These are phyloP conservation scores for Ctenoplectra terminalis DNA, from an alignment of 1,140 invertebrate species.

Conservation along the genomic window DNA sequence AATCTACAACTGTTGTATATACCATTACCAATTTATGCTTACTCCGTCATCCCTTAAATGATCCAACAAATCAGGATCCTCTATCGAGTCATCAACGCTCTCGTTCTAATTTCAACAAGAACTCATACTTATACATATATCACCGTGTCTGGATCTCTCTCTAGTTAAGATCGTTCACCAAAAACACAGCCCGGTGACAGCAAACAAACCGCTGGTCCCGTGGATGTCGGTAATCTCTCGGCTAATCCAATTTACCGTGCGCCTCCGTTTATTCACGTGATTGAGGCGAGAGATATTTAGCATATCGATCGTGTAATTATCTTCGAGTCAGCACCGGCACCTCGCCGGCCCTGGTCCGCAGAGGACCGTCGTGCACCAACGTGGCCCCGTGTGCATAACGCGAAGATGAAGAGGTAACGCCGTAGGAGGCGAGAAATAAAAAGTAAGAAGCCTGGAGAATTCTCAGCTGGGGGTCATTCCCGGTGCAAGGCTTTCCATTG, in stretches of 20 bases:
- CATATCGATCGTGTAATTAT: conserved; percentile 72
- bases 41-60: too few species aligned
- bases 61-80: too few species aligned
- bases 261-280: conserved; percentile 65
- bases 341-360: neutral
- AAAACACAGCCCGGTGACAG: neutral
- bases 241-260: conserved; percentile 57
- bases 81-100: neutral
- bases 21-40: too few species aligned
- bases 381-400: conserved; percentile 7
- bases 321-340: conserved; percentile 14
- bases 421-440: conserved; percentile 75
- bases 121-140: neutral
- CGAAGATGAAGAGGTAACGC: conserved; percentile 78
- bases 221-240: conserved; percentile 17
- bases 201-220: conserved; percentile 5
- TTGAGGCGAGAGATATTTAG: conserved; percentile 66
- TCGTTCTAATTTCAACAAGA: neutral
- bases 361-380: neutral
- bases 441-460: conserved; percentile 67
- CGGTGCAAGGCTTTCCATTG: conserved; percentile 62
- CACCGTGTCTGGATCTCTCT: neutral
- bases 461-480: conserved; percentile 75
- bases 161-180: neutral
- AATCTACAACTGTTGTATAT: too few species aligned